Conservation (phyloP, 2,888 invertebrate species). For the Thymelicus acteon region DNA sequence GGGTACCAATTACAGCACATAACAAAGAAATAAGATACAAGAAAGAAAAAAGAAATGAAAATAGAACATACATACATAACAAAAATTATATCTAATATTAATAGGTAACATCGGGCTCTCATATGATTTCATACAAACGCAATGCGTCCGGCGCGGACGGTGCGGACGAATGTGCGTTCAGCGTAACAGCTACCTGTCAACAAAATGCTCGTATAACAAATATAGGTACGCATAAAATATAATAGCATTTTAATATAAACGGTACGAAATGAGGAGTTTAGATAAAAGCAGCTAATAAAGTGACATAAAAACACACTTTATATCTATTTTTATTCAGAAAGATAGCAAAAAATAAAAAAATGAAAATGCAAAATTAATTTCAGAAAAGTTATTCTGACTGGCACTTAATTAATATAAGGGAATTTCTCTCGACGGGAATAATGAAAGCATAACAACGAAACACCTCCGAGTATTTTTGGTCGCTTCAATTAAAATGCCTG, state of each 20-base stretch:
- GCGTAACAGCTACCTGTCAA: no score
- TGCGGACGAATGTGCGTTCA: no score
- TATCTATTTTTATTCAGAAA: not conserved
- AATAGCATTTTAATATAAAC: not conserved
- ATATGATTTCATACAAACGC: no score
- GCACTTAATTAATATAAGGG: slow-evolving; percentile 22
- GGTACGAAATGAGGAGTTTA: not conserved
- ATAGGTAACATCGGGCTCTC: no score
- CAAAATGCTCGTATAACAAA: no score
- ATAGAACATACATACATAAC: no score
- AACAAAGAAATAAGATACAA: no score
- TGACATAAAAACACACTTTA: slow-evolving; percentile 4
- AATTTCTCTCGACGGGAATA: slow-evolving; percentile 22
- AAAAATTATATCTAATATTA: no score
- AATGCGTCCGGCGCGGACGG: no score
- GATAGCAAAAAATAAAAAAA: slow-evolving; percentile 7
- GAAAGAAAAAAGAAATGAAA: no score
- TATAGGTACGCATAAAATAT: not conserved
- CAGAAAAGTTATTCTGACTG: slow-evolving; percentile 22
- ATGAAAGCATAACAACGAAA: slow-evolving; percentile 31
- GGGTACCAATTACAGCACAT: no score
- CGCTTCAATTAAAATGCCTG: slow-evolving; percentile 33
- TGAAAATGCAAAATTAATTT: slow-evolving; percentile 17
- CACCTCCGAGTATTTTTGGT: slow-evolving; percentile 28
- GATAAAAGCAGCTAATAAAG: slow-evolving; percentile 4